These are phyloP conservation scores for Rhabdophis nuchalis DNA, from an alignment of 2,797 vertebrate species.

Conservation along the genomic window DNA sequence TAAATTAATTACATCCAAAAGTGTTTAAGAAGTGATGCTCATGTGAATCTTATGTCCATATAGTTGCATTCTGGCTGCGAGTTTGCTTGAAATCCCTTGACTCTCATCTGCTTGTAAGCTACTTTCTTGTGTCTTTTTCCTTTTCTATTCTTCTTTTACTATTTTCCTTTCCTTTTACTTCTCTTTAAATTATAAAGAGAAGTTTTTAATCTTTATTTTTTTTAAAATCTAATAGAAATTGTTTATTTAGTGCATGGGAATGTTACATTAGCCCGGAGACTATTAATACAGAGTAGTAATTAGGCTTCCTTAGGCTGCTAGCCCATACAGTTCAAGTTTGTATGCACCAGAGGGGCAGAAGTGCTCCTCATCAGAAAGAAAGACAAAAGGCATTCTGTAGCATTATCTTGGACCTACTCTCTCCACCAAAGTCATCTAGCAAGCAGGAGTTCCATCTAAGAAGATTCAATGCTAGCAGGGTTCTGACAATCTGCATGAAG, in stretches of 20 bases:
- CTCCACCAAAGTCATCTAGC: neutral
- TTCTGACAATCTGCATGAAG: neutral
- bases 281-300: neutral
- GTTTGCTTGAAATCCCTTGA: neutral
- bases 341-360: too few species aligned
- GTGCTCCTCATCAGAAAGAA: neutral
- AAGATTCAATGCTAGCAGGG: neutral
- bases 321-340: neutral
- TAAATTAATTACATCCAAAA: neutral
- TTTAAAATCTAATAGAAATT: neutral
- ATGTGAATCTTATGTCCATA: neutral
- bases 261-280: neutral
- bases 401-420: neutral
- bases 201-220: neutral
- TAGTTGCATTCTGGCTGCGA: neutral
- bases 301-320: neutral
- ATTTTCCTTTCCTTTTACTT: neutral
- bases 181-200: neutral
- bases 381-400: neutral
- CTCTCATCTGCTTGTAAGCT: neutral
- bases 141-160: neutral
- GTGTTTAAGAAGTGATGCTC: neutral
- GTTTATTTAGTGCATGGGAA: neutral
- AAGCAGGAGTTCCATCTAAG: too few species aligned
- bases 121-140: neutral